Percentiles rank a stretch among this genome's conserved stretches.
Conservation (phyloP, 2,797 vertebrate genomes). For the Enteromius afrohamiltoni region DNA sequence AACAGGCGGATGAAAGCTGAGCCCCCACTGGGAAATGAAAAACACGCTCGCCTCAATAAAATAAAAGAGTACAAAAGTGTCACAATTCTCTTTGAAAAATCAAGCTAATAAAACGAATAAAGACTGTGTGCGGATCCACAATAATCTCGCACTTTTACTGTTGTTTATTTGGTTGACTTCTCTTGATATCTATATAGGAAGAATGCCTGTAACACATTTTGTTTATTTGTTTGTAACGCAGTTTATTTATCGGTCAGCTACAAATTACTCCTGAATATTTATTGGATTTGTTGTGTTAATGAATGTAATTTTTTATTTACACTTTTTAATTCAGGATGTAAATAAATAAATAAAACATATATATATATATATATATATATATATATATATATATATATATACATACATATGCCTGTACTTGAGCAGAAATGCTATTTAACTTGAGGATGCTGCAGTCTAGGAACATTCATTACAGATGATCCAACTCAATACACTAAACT, state of each 20-base stretch:
- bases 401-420: neutral
- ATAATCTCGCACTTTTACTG: neutral
- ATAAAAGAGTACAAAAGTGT: conserved; percentile 12
- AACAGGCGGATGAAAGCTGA: conserved; percentile 60
- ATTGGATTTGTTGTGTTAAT: neutral
- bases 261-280: neutral
- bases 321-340: neutral
- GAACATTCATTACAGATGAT: neutral
- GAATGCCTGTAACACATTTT: neutral
- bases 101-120: neutral
- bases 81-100: conserved; percentile 27
- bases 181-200: neutral
- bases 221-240: neutral
- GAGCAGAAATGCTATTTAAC: neutral
- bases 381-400: no score
- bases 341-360: no score
- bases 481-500: neutral
- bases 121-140: neutral
- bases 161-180: neutral
- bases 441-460: neutral
- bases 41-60: conserved; percentile 25
- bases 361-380: no score
- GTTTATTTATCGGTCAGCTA: no score
- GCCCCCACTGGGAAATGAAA: conserved; percentile 50
- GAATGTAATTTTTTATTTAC: neutral